Base-by-base conservation (phyloP, 1,140 invertebrate species). In the Acromyrmex echinatior region DNA sequence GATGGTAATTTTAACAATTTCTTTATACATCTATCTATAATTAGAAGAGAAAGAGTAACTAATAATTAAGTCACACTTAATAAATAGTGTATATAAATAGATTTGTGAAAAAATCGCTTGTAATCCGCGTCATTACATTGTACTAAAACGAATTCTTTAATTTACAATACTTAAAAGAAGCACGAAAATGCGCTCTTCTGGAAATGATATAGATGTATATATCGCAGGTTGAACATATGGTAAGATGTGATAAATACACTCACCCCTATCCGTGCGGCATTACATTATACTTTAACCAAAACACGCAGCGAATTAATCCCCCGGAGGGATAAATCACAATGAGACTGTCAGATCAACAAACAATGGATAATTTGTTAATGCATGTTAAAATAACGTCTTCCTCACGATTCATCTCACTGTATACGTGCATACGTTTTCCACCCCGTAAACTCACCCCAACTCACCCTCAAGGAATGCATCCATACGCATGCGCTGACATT, bases 361-460 rank as follows among this genome's bases (percentile, higher is more conserved):
- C 14, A 7, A 14, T 14, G 28, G 14, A 39, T 39, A 39, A 53
- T 53, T 56, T 14, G n/a, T 81, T 21, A 25, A 16, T 25, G 25
- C 21, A 63, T 62, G 18, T 45, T 78, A 51, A 49, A 49, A 1
- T 65, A 21, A 81, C 25, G 21, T 56, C 51, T 45, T 51, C 16
- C 16, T 10, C 35, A 28, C 35, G 35, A 58, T 9, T 45, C 7
- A 39, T 28, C 14, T 21, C 65, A n/a, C n/a, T 16, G 12, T 21
- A 39, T 70, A 58, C 56, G 9, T 31, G 25, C 3, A 1, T 81
- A 71, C 35, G 56, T 21, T 60, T 71, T 62, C 39, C 51, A 45
- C 16, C 49, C 51, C 21, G 21, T 81, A 70, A 45, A 81, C 21
- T 70, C 31, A 81, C 49, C 78, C 65, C 35, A 21, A 81, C 31